A percentile compares a stretch with the other conserved stretches of the same genome.
These are phyloP conservation scores for Acanthisitta chloris DNA, from an alignment of 2,113 vertebrate species.

Conservation along the genomic window DNA sequence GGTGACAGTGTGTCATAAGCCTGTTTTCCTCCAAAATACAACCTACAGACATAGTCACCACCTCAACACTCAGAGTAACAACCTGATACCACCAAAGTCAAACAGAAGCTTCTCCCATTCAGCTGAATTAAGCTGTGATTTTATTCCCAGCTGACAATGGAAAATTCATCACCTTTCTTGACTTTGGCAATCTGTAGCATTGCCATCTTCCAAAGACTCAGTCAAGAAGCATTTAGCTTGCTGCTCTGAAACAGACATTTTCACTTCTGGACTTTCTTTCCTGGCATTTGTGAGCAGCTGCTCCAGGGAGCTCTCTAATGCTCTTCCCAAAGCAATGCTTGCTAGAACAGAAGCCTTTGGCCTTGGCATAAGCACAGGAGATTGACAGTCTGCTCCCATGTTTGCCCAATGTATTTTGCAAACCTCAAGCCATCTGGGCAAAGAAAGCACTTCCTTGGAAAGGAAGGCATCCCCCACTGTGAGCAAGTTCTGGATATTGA, in stretches of 20 bases:
- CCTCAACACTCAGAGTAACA: neutral
- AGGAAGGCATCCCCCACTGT: neutral
- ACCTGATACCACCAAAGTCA: neutral
- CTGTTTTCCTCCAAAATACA: neutral
- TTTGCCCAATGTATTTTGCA: neutral
- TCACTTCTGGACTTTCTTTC: neutral
- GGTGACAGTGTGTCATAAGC: neutral
- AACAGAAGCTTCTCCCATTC: neutral
- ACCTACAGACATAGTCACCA: neutral
- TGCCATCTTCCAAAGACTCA: neutral
- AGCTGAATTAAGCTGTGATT: neutral
- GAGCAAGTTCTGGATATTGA: neutral
- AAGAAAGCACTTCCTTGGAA: neutral
- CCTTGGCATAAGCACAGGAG: neutral
- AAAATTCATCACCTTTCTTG: neutral
- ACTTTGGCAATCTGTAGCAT: neutral
- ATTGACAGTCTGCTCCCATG: neutral
- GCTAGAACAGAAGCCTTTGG: slow-evolving; percentile 16
- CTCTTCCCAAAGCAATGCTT: neutral
- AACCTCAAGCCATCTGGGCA: neutral
- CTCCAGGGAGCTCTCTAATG: neutral
- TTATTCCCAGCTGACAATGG: rapidly evolving
- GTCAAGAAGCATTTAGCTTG: neutral
- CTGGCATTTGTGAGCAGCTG: slow-evolving; percentile 8
- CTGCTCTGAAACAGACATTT: neutral